Evolutionary conservation across 2,113 vertebrate species (phyloP), one percentile per base, ranked within the genome.

Genomic region (Oreotrochilus melanogaster): DNA sequence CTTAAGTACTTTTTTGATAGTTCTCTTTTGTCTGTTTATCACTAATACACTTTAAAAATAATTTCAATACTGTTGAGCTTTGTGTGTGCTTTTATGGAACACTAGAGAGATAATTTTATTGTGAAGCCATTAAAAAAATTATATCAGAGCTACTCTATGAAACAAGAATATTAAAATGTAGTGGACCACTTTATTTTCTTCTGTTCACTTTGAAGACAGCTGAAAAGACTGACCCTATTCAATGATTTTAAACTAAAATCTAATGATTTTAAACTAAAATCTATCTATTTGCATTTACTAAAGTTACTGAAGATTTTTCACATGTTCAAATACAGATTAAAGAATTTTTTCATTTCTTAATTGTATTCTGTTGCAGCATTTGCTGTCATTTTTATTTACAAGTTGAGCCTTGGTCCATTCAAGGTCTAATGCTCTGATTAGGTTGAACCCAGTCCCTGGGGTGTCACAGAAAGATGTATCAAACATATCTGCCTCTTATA

Each of bases 401-500:
- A 21, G 54, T 56, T 35, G 22, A 69, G 48, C 35, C 22, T 23
- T 43, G 18, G 58, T 70, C 14, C n/a, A 75, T 57, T 87, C 50
- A 71, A 42, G 10, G 28, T 71, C 16, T 76, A 75, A 21, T 45
- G 42, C n/a, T 64, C 31, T 65, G 30, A 54, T 72, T 66, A 83
- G 37, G 30, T 78, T 66, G 65, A 78, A 21, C 18, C 21, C 11
- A 72, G n/a, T 47, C 37, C 25, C 58, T 47, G 24, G 31, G 21
- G 6, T 60, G 19, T 78, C 0, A 1, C 37, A 60, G 18, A 64
- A 31, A 51, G 48, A 64, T 1, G 0, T 25, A n/a, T 23, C 17
- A 53, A 60, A 66, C 35, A 3, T 35, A 53, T 10, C 39, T 65
- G 18, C 14, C 47, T 53, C 14, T 58, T 19, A 51, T 25, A 47